Evolutionary conservation across 2,797 vertebrate genomes (phyloP).

Genomic region (Sparus aurata): DNA sequence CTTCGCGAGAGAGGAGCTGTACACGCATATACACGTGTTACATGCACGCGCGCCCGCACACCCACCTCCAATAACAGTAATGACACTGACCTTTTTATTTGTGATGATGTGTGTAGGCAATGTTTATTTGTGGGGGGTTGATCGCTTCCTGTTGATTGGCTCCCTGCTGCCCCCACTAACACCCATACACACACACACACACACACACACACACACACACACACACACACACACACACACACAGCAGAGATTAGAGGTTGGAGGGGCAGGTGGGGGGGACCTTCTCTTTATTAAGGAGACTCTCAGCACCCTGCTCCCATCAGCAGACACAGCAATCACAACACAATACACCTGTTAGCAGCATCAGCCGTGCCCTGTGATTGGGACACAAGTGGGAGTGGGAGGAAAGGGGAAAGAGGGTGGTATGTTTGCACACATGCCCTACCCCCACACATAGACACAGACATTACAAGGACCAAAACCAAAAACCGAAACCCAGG

Average conservation of each 20-base stretch:
- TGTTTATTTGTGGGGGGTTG: slow-evolving; percentile 75
- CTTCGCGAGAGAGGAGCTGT: slow-evolving; percentile 47
- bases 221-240: slow-evolving; percentile 28
- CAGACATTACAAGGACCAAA: slow-evolving; percentile 22
- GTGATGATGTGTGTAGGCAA: slow-evolving; percentile 74
- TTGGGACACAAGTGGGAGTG: slow-evolving; percentile 64
- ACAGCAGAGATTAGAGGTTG: slow-evolving; percentile 29
- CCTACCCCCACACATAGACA: slow-evolving; percentile 6
- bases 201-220: slow-evolving; percentile 33
- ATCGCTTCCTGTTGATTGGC: slow-evolving; percentile 81
- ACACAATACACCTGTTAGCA: slow-evolving; percentile 76
- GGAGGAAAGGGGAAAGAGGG: slow-evolving; percentile 32
- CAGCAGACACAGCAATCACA: slow-evolving; percentile 74
- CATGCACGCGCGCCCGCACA: slow-evolving; percentile 40
- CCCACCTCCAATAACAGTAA: slow-evolving; percentile 75
- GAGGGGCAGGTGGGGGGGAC: not conserved
- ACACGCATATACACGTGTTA: slow-evolving; percentile 36
- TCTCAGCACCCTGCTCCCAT: slow-evolving; percentile 58
- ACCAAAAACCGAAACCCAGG: slow-evolving; percentile 18
- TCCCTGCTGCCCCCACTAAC: slow-evolving; percentile 52
- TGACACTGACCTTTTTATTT: slow-evolving; percentile 88
- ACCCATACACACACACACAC: slow-evolving; percentile 24
- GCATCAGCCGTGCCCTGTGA: slow-evolving; percentile 65
- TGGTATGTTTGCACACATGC: slow-evolving; percentile 13
- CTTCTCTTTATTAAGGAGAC: slow-evolving; percentile 68